These are phyloP conservation scores for Sebastes nivosus DNA, from an alignment of 2,797 vertebrate genomes.

Conservation along the genomic window DNA sequence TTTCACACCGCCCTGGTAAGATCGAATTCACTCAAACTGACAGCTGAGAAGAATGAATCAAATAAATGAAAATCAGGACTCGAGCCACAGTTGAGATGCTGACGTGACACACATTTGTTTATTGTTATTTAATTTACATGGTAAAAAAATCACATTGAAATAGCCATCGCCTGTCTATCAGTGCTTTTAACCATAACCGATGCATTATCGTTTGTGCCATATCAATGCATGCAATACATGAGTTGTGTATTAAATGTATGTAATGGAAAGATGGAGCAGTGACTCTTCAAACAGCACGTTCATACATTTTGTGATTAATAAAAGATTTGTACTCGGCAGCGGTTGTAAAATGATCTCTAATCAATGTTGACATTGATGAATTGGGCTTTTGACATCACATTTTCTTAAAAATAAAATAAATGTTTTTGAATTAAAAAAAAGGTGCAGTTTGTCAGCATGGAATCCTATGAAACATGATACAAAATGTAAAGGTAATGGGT, in stretches of 20 bases:
- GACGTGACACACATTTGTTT: constrained; percentile 54
- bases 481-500: constrained; percentile 49
- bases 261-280: neutral
- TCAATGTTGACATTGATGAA: constrained; percentile 4
- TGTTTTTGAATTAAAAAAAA: constrained; percentile 49
- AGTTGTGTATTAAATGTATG: constrained; percentile 15
- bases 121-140: constrained; percentile 55
- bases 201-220: constrained; percentile 4
- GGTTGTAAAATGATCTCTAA: neutral
- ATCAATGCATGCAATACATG: constrained; percentile 38
- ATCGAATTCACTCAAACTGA: constrained; percentile 5
- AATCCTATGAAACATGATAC: constrained; percentile 55
- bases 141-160: constrained; percentile 43
- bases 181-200: constrained; percentile 37
- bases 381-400: constrained; percentile 9
- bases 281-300: constrained; percentile 21
- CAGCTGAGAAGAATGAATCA: neutral
- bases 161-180: constrained; percentile 21
- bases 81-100: constrained; percentile 23
- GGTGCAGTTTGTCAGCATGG: constrained; percentile 60
- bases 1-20: neutral
- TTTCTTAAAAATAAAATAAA: constrained; percentile 34
- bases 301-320: neutral
- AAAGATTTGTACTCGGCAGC: neutral
- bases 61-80: constrained; percentile 13